These are phyloP conservation scores for Heterocephalus glaber DNA, from an alignment of 2,113 vertebrate species.

Conservation along the genomic window DNA sequence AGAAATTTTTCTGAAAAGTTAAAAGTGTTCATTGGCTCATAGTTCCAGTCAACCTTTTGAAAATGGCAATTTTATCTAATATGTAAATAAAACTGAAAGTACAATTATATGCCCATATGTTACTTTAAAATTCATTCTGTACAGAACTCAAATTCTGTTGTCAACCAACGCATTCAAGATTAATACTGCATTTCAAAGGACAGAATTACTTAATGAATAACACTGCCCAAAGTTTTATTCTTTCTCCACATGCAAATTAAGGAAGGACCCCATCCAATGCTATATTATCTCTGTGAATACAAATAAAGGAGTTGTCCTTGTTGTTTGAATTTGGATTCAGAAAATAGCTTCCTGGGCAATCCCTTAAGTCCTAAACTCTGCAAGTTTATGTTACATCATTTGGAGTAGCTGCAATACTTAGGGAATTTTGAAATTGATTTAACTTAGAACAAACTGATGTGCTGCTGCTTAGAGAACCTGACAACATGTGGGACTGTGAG, in stretches of 20 bases:
- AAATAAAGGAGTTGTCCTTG: constrained; percentile 38
- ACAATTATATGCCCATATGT: not conserved
- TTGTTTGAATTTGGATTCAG: constrained; percentile 53
- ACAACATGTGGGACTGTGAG: not conserved
- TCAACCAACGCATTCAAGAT: constrained; percentile 38
- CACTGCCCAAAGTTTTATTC: not conserved
- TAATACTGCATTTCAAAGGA: constrained; percentile 45
- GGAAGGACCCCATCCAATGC: not conserved
- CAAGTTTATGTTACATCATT: not conserved
- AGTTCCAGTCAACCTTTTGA: not conserved
- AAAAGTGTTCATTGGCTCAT: not conserved
- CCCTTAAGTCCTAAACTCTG: not conserved
- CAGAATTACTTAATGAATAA: constrained; percentile 57
- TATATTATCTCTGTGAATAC: constrained; percentile 39
- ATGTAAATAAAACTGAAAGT: constrained; percentile 41
- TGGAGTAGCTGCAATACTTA: not conserved
- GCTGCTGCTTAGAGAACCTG: not conserved
- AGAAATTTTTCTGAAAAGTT: not conserved
- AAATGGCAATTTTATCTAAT: not conserved
- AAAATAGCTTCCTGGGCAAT: not conserved
- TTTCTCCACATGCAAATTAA: constrained; percentile 63
- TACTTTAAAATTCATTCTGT: constrained; percentile 34
- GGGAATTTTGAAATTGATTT: constrained; percentile 32
- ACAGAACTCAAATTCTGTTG: constrained; percentile 32
- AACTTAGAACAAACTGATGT: not conserved